Base-by-base conservation (phyloP, 2,888 invertebrate genomes). In the Cephus rjabovi region DNA sequence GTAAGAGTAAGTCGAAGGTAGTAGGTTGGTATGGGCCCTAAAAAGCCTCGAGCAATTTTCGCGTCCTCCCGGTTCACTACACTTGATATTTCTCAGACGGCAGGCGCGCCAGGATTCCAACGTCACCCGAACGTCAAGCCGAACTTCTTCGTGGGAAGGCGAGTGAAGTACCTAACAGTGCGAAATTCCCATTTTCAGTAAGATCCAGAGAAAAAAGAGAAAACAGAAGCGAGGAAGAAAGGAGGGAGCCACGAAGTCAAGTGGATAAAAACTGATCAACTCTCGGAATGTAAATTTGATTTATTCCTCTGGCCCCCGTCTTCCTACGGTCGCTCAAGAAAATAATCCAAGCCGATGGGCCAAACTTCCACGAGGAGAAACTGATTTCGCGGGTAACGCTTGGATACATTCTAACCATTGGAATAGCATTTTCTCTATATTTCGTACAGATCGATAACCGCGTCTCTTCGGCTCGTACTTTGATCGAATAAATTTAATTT, bases 1-100 rank as follows among this genome's bases (percentile, higher is more conserved):
- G 68, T 74, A 69, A 69, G 74, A 69, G 23, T 56, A 56, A 23
- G 40, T 56, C 40, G 23, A 56, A 56, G 23, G 23, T 56, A 9
- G 40, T 23, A 56, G 23, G 40, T 56, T 15, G 40, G 40, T 56
- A 23, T 56, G 40, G 74, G 77, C 75, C 70, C 70, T 70, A 70
- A 77, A 77, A 77, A 75, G 77, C 77, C 40, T 71, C 15, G 75
- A 76, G 70, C 75, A 76, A 78, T 76, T 75, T 76, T 68, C 73
- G 56, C 78, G 69, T 73, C 76, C 78, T 75, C 71, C 23, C 78
- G 75, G 73, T 76, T 76, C 68, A 31, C 73, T 68, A 68, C 71
- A 68, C 78, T 75, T 73, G 75, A 76, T 76, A 78, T 75, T 76
- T 35, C 74, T 12, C 23, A 56, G 40, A 56, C n/a, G 35, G 30